Evolutionary conservation across 2,113 vertebrate genomes (phyloP), one percentile per base, ranked within the genome.

Genomic region (Zosterops hypoxanthus): DNA sequence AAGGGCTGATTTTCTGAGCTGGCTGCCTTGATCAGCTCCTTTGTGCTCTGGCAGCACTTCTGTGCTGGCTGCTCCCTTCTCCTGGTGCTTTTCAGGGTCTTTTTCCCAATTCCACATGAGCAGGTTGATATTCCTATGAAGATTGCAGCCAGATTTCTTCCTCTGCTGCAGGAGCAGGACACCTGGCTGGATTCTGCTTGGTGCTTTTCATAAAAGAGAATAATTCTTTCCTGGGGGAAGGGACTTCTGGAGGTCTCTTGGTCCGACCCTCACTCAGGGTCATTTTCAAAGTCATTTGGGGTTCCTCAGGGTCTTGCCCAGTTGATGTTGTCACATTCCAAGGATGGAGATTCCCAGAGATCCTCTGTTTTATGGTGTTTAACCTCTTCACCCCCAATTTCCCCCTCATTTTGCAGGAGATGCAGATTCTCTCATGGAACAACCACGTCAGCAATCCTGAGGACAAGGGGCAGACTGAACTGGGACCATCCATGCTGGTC

Each of bases 191-290:
- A 33, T 20, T 39, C 5, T 72, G 36, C 13, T 73, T 42, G 59
- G 61, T 41, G 11, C 12, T 81, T 82, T 41, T 24, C 41, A 14
- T 14, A 34, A 21, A 72, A 69, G 60, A 75, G 47, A 44, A 14
- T 12, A 33, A 57, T 36, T 81, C 3, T 0, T 31, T 88, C 2
- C 1, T 23, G 2, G 29, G 50, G 50, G 34, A 64, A 88, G 16
- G 41, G 19, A 64, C 11, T 11, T 20, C 29, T 44, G 36, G 21
- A 55, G 17, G 7, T 42, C 29, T 6, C 11, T 39, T 55, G 39
- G 8, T 64, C 16, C 0, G 0, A 73, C 16, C 9, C 8, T 44
- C 18, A 13, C 44, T 44, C 28, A 65, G 55, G 22, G 24, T 20
- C 23, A n/a, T n/a, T 52, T 47, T 46, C 33, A 55, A 46, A 75